Percentiles rank a stretch among this genome's conserved stretches.
Conservation (phyloP, 2,888 invertebrate genomes). For the Cryptus viduatorius region DNA sequence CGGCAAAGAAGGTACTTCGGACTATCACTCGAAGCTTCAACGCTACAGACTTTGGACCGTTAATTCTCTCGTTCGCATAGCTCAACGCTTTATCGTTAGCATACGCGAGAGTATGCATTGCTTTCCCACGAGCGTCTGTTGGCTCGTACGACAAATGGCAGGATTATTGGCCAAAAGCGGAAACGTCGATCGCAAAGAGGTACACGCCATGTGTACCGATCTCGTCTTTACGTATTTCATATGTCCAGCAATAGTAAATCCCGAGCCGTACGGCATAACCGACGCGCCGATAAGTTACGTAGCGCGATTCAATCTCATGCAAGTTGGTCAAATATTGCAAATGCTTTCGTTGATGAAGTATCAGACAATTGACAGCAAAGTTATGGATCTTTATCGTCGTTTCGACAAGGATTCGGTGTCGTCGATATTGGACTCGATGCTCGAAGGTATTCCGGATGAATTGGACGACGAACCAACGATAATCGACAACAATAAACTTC, state of each 20-base stretch:
- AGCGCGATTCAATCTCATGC: slow-evolving; percentile 95
- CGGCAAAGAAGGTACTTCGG: slow-evolving; percentile 91
- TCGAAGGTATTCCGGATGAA: slow-evolving; percentile 85
- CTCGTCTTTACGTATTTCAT: slow-evolving; percentile 97
- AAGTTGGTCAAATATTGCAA: slow-evolving; percentile 97
- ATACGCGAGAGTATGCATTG: slow-evolving; percentile 94
- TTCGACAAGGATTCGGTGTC: slow-evolving; percentile 94
- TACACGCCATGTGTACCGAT: slow-evolving; percentile 94
- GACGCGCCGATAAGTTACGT: slow-evolving; percentile 96
- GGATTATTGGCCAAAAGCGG: slow-evolving; percentile 88
- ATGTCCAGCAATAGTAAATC: slow-evolving; percentile 98
- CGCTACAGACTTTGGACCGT: slow-evolving; percentile 93
- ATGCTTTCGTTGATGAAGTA: slow-evolving; percentile 94
- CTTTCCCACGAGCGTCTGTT: slow-evolving; percentile 95
- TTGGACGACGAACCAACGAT: slow-evolving; percentile 85
- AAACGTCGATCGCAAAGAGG: slow-evolving; percentile 86
- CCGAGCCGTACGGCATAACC: slow-evolving; percentile 97
- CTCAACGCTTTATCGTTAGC: slow-evolving; percentile 93
- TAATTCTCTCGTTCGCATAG: slow-evolving; percentile 91
- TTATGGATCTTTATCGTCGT: slow-evolving; percentile 91
- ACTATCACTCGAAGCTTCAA: slow-evolving; percentile 90
- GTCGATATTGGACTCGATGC: slow-evolving; percentile 91
- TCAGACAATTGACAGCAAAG: slow-evolving; percentile 91
- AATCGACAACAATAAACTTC: slow-evolving; percentile 85
- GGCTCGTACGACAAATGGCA: slow-evolving; percentile 95